Conservation (phyloP, 2,888 invertebrate genomes). For the Trissolcus japonicus region DNA sequence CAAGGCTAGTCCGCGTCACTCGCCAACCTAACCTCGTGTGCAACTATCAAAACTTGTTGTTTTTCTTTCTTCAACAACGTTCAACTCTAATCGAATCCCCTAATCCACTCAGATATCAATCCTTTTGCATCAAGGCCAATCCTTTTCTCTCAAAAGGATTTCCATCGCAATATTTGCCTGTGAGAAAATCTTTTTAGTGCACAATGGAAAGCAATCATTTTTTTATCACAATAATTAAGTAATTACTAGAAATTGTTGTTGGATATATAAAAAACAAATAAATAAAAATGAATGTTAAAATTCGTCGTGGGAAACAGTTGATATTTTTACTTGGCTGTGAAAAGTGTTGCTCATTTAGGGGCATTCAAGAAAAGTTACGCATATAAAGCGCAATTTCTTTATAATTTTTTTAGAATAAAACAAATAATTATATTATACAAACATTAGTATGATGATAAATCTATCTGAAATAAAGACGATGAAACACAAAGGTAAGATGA, state of each 20-base stretch:
- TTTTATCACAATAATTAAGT: no score
- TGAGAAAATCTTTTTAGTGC: no score
- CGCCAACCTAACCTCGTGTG: constrained; percentile 69
- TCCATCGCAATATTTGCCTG: no score
- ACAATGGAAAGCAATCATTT: no score
- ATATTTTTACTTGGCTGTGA: no score
- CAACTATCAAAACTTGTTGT: constrained; percentile 65
- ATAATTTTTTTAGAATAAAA: neutral
- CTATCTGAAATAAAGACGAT: constrained; percentile 12
- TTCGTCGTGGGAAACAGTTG: no score
- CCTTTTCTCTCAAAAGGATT: neutral
- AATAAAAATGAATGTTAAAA: no score
- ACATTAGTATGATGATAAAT: constrained; percentile 4
- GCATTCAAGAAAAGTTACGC: no score
- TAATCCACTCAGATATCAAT: neutral
- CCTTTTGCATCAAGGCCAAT: neutral
- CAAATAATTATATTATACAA: neutral
- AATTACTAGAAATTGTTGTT: no score
- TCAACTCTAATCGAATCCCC: no score
- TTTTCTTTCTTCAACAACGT: constrained; percentile 60
- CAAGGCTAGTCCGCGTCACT: constrained; percentile 72
- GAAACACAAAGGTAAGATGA: constrained; percentile 26
- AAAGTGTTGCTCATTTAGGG: no score
- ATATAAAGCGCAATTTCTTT: neutral
- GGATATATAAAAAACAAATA: no score